Base-by-base conservation (phyloP, 2,888 invertebrate species). In the Cosmorhoe ocellata region DNA sequence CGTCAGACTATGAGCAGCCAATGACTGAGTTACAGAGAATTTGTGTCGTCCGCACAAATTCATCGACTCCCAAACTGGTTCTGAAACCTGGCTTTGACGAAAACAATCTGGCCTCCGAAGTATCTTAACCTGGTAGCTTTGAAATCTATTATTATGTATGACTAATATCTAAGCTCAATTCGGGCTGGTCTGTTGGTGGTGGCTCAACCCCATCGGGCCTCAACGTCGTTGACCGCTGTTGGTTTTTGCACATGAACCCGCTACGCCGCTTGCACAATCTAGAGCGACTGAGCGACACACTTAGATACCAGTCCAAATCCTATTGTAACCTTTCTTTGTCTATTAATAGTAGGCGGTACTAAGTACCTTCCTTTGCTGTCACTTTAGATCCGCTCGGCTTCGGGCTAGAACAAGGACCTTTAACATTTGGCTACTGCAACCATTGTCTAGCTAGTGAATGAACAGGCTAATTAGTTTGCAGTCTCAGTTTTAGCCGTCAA, bases 191-290 rank as follows among this genome's bases (percentile, higher is more conserved):
- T 51, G 52, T 56, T 50, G 69, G 71, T 72, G 71, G 73, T 69
- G 63, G 66, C 70, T 67, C 76, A 76, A 71, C 80, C 84, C 81
- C 81, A 71, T 66, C 73, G 81, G 86, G 89, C 85, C 87, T 67
- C 86, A 67, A 74, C 82, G 85, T 81, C 85, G 82, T 65, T 85
- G 88, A 87, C 87, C 85, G 59, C 58, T 64, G 51, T 58, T 58
- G 61, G 76, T 84, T 88, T 87, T 88, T 87, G 84, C 82, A 75
- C 75, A 70, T 67, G 69, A 64, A 67, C 66, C 68, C 69, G 66
- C 70, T 66, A 65, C 71, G 64, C 69, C 69, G 72, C 69, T 71
- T 76, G 75, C 69, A 74, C 72, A 70, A 80, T 76, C 74, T 83
- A 81, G 79, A 83, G 72, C 81, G 78, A 67, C 73, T 80, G 79